phyloP scores from a whole-genome alignment of 2,113 vertebrate species.

The Meriones unguiculatus region DNA sequence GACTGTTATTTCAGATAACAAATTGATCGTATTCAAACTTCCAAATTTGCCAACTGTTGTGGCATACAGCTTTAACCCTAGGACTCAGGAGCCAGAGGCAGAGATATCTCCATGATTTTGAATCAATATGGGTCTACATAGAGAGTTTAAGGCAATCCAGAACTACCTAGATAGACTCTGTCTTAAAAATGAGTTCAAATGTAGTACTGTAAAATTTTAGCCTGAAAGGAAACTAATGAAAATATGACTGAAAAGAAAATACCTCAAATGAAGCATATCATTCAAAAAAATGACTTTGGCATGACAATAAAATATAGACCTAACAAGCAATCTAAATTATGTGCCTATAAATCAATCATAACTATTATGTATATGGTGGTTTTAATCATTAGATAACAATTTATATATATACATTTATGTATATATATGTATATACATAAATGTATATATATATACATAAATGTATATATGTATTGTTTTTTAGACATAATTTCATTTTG shows the following conservation, averaged over 20 bases:
- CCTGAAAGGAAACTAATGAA: not conserved
- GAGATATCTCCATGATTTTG: not conserved
- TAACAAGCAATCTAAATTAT: not conserved
- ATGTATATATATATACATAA: too few relatives aligned
- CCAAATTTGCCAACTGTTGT: not conserved
- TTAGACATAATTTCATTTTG: not conserved
- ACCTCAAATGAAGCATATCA: not conserved
- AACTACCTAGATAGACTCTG: not conserved
- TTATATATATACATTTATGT: not conserved
- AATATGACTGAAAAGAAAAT: not conserved
- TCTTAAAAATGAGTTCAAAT: not conserved
- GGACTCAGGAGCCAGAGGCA: not conserved
- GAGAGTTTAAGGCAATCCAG: not conserved
- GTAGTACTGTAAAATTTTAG: not conserved
- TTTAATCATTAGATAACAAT: not conserved
- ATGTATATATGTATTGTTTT: not conserved
- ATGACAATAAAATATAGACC: not conserved
- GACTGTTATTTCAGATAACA: not conserved
- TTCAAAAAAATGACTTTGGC: not conserved
- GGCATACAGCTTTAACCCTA: not conserved
- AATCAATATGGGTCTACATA: not conserved
- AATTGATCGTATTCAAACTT: not conserved
- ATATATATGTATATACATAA: too few relatives aligned
- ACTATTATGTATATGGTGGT: not conserved
- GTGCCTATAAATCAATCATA: not conserved